Evolutionary conservation across 1,140 invertebrate genomes (phyloP).

Genomic region (Megalopta genalis): DNA sequence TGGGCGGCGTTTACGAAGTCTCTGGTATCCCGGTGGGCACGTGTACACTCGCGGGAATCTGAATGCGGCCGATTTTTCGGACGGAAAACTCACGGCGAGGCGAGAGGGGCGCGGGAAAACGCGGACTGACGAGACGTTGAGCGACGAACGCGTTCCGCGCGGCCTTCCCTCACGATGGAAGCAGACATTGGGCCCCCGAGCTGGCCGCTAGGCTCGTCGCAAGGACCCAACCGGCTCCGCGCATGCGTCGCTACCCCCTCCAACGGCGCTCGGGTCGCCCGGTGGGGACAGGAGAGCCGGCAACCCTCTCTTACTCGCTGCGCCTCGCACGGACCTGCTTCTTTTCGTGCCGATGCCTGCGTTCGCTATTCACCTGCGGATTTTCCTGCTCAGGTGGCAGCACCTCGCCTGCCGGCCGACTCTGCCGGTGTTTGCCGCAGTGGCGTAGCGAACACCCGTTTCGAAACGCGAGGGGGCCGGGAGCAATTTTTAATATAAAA

Average conservation of each 20-base stretch:
- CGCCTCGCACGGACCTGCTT: constrained; percentile 24
- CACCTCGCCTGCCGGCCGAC: constrained; percentile 61
- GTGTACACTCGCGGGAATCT: constrained; percentile 48
- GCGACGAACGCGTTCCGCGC: constrained; percentile 65
- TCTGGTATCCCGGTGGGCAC: constrained; percentile 27
- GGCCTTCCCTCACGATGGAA: constrained; percentile 68
- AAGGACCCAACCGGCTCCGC: constrained; percentile 59
- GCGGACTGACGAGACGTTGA: constrained; percentile 22
- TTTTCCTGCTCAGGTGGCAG: constrained; percentile 73
- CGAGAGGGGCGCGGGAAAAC: constrained; percentile 43
- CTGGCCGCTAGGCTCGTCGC: constrained; percentile 41
- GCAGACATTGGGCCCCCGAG: constrained; percentile 70
- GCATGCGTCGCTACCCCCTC: constrained; percentile 57
- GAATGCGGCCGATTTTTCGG: constrained; percentile 1
- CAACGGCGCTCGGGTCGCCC: constrained; percentile 4
- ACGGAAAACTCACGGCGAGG: constrained; percentile 16
- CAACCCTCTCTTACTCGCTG: constrained; percentile 53
- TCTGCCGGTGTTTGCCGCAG: constrained; percentile 10
- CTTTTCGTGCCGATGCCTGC: constrained; percentile 29
- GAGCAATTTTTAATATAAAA: no score
- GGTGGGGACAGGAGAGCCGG: constrained; percentile 39
- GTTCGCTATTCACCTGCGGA: constrained; percentile 58
- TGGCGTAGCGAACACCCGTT: constrained; percentile 25
- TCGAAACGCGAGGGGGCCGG: no score
- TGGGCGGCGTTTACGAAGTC: neutral